Conservation (phyloP, 2,797 vertebrate species). For the Holocentrus rufus region DNA sequence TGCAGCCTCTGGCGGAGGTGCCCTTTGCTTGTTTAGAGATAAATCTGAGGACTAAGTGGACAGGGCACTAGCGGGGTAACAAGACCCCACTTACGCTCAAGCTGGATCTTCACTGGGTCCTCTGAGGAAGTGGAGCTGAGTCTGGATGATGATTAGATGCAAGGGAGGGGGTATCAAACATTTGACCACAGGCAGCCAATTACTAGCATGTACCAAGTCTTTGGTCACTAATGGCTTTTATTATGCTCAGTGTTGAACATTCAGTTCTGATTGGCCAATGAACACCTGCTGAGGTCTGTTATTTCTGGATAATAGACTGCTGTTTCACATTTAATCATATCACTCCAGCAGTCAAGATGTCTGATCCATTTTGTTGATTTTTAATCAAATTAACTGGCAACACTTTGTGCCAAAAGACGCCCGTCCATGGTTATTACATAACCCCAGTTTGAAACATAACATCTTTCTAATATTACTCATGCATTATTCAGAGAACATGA, state of each 20-base stretch:
- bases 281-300: too few species aligned
- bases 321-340: not conserved
- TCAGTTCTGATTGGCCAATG: too few species aligned
- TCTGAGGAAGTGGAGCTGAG: not conserved
- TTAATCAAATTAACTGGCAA: not conserved
- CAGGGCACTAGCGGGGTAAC: slow-evolving; percentile 46
- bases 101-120: not conserved
- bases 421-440: not conserved
- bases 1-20: slow-evolving; percentile 40
- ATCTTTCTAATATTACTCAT: not conserved
- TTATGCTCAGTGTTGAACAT: too few species aligned
- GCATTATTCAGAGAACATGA: not conserved
- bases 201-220: not conserved
- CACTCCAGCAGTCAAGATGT: not conserved
- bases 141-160: not conserved
- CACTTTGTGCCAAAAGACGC: not conserved
- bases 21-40: slow-evolving; percentile 65
- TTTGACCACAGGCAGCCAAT: not conserved
- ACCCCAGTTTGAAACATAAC: not conserved
- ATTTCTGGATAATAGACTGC: too few species aligned
- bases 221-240: not conserved
- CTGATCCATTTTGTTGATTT: not conserved
- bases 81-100: slow-evolving; percentile 5
- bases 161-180: not conserved
- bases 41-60: slow-evolving; percentile 72